Base-by-base conservation (phyloP, 2,888 invertebrate species). In the Polyploca ridens region DNA sequence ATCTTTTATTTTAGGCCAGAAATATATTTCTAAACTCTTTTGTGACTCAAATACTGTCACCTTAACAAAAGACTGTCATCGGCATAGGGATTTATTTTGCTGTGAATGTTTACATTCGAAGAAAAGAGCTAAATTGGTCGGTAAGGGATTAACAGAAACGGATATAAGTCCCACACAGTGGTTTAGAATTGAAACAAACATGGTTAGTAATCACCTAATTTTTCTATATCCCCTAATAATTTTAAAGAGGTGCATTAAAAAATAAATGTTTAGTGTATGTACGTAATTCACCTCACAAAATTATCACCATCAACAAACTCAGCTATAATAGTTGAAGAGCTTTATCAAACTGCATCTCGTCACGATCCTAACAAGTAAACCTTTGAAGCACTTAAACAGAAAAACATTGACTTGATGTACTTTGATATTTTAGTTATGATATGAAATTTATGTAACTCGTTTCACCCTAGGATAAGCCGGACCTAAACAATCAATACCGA, bases 331-430 rank as follows among this genome's bases (percentile, higher is more conserved):
- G 68, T 72, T 67, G 68, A 58, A 69, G 66, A 64, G 72, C 66
- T 76, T 85, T 88, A 90, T 90, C 90, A 70, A 77, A 79, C 75
- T 77, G 72, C 77, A 89, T 91, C 90, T 89, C 76, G 86, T 89
- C 91, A 91, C 90, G 90, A 89, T 79, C 83, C 82, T 74, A 87
- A 89, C 86, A 84, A 90, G 88, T 84, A 80, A 86, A 86, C 79
- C 79, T 80, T 83, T 73, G 80, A 75, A 83, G 7, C 54, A 10
- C 19, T 54, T 54, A 54, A 19, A 86, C 84, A 83, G 72, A 78
- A 75, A 86, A 86, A 87, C 82, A 84, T 82, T 84, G 74, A 87
- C 82, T 83, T 74, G 82, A 81, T 85, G 75, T 77, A 85, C 19
- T 83, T 78, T 13, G 65, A 19, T 69, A 73, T 74, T 71, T 78